Conservation (phyloP, 1,140 invertebrate species). For the Drosophila tsacasi region DNA sequence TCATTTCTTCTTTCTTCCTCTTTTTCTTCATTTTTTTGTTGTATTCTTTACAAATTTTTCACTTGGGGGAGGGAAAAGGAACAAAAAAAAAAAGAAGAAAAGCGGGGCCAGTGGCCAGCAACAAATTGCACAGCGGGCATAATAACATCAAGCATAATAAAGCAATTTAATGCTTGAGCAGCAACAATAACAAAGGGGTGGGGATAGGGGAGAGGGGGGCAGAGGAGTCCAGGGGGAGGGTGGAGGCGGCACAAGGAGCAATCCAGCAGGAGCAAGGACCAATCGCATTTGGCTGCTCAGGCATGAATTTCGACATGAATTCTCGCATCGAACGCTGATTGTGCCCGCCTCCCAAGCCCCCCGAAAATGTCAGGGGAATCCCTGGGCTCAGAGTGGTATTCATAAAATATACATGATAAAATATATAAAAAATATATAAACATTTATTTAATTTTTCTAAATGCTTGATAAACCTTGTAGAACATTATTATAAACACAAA, state of each 20-base stretch:
- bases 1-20: not conserved
- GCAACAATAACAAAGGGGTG: constrained; percentile 25
- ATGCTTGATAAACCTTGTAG: too few relatives aligned
- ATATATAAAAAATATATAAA: not conserved
- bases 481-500: not conserved
- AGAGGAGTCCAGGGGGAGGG: too few relatives aligned
- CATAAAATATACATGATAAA: not conserved
- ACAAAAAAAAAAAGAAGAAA: not conserved
- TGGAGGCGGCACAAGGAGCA: not conserved
- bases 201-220: not conserved
- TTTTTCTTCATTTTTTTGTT: constrained; percentile 10
- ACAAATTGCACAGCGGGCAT: constrained; percentile 69
- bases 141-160: constrained; percentile 77
- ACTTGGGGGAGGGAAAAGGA: constrained; percentile 10
- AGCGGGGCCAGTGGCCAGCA: constrained; percentile 43
- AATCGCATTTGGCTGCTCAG: constrained; percentile 60
- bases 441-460: not conserved
- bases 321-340: constrained; percentile 21
- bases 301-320: constrained; percentile 66
- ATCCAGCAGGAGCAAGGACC: constrained; percentile 7
- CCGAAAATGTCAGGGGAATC: not conserved
- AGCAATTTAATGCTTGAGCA: constrained; percentile 75
- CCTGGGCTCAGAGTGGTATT: not conserved
- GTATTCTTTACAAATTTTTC: constrained; percentile 46
- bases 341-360: not conserved